Conservation (phyloP, 2,797 vertebrate species). For the Clarias platycephalus region DNA sequence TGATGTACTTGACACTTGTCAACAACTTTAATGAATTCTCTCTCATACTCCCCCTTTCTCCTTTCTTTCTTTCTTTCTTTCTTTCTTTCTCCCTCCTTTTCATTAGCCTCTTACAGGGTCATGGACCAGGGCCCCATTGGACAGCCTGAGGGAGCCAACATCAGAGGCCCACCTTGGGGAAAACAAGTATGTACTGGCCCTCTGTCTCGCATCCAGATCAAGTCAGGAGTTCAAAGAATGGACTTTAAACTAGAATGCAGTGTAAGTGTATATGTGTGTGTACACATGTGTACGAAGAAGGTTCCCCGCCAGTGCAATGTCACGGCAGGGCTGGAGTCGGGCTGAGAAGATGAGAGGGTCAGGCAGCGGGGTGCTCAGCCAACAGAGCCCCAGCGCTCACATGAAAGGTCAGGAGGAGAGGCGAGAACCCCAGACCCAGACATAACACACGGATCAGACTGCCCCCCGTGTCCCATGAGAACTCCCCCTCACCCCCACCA, state of each 20-base stretch:
- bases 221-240: constrained; percentile 62
- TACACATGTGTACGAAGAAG: constrained; percentile 26
- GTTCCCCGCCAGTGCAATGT: constrained; percentile 50
- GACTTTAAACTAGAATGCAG: constrained; percentile 52
- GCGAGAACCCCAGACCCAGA: constrained; percentile 79
- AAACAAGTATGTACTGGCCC: constrained; percentile 59
- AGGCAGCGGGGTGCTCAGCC: constrained; percentile 53
- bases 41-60: constrained; percentile 33
- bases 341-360: constrained; percentile 55
- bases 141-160: constrained; percentile 55
- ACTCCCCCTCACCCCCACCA: constrained; percentile 65
- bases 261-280: constrained; percentile 45
- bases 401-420: constrained; percentile 60
- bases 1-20: constrained; percentile 74
- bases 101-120: constrained; percentile 71
- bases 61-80: too few relatives aligned
- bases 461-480: constrained; percentile 53
- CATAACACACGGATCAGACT: constrained; percentile 77
- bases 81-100: constrained; percentile 70
- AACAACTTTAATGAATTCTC: constrained; percentile 75
- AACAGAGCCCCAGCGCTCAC: constrained; percentile 45
- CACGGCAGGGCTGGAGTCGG: constrained; percentile 54
- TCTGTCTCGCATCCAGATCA: constrained; percentile 46
- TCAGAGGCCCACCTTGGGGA: constrained; percentile 61
- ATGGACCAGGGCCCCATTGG: constrained; percentile 65